Base-by-base conservation (phyloP, 92 coral and sea anemone genomes). In the Desmophyllum pertusum region DNA sequence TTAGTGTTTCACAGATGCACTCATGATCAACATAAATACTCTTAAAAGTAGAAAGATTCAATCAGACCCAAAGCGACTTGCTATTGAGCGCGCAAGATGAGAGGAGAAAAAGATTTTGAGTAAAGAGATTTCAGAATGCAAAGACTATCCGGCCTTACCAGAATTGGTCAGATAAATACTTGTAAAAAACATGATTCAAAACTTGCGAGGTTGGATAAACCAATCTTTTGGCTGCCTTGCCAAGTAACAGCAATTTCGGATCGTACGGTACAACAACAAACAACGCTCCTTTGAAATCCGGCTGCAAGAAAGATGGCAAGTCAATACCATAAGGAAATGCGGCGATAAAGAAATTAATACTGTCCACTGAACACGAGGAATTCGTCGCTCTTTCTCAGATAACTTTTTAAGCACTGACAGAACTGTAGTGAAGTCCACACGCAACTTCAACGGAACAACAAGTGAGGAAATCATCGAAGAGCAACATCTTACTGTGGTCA, bases 391-490 rank as follows among this genome's bases (percentile, higher is more conserved):
- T 15, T 35, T 81, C 10, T 70, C 70, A 11, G 78, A 81, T 31
- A 81, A 4, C 78, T 70, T n/a, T n/a, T 52, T 17, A 70, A 50
- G 40, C 38, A 38, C n/a, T n/a, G n/a, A n/a, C 17, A 69, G 62
- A 36, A 81, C 85, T 45, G 19, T 81, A 19, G 77, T 81, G 10
- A 81, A 29, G 52, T 57, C 40, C 0, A 15, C 3, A 29, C 6
- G 65, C 29, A 23, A 29, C 18, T 15, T 43, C 10, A 42, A 27
- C 29, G 33, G 29, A 15, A 52, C 18, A 81, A 39, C 57, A 37
- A 70, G 41, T 3, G 85, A 81, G 55, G 77, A 81, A 19, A 41
- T 39, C 15, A 6, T 52, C 15, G 68, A 70, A 1, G 85, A 81
- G 33, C 53, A 51, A 19, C 29, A 25, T n/a, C 37, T 70, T 33